Percentiles rank a stretch among this genome's conserved stretches.
phyloP scores from a whole-genome alignment of 2,888 invertebrate species.

The Plebejus argus region DNA sequence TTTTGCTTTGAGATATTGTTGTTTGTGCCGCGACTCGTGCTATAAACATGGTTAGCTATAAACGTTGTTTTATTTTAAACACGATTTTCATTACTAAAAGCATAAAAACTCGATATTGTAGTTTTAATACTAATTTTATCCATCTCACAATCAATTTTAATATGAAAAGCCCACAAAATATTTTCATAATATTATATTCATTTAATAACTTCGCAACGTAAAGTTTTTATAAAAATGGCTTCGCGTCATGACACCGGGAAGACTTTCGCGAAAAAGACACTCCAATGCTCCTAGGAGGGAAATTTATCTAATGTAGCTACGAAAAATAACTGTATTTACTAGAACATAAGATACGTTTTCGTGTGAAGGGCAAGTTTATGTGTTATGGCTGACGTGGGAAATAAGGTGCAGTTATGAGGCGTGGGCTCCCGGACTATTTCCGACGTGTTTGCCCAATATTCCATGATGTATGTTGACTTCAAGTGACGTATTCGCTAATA shows the following conservation, averaged over 20 bases:
- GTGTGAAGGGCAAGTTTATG: neutral
- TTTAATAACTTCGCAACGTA: neutral
- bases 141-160: too few relatives aligned
- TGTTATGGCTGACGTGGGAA: slow-evolving; percentile 14
- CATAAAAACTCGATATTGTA: neutral
- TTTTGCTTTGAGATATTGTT: slow-evolving; percentile 2
- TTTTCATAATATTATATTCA: neutral
- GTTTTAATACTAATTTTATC: too few relatives aligned
- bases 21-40: neutral
- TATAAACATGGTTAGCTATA: neutral
- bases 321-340: neutral
- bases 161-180: neutral
- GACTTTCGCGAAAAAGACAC: neutral
- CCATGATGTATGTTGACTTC: slow-evolving; percentile 6
- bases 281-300: slow-evolving; percentile 1
- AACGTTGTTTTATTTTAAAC: neutral
- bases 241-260: neutral
- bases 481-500: slow-evolving; percentile 3
- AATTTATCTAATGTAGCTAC: neutral
- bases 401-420: slow-evolving; percentile 2
- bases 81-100: neutral
- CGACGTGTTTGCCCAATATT: neutral
- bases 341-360: neutral
- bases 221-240: neutral
- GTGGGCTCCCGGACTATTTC: neutral